These are phyloP conservation scores for Acanthaster planci DNA, from an alignment of 35 echinoderm and acorn worm species.

Conservation along the genomic window DNA sequence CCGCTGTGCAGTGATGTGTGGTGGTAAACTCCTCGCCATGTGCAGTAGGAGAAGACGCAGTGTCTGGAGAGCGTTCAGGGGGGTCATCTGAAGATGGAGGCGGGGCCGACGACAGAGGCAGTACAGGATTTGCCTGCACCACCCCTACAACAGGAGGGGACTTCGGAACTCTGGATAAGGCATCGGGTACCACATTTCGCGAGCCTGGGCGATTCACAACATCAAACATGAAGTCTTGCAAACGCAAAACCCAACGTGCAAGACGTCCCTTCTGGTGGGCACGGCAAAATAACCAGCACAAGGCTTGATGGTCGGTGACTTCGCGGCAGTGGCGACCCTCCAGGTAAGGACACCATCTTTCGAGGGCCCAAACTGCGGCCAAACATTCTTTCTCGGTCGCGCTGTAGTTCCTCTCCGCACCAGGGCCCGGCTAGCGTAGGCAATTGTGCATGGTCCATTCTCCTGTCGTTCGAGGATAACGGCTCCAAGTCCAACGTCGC, in stretches of 20 bases:
- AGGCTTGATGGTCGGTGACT: slow-evolving; percentile 43
- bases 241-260: slow-evolving; percentile 21
- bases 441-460: slow-evolving; percentile 2
- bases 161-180: slow-evolving; percentile 29
- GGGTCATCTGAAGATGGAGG: too few species aligned
- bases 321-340: slow-evolving; percentile 18
- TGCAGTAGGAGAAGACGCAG: not conserved
- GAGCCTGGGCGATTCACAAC: slow-evolving; percentile 20
- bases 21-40: too few species aligned
- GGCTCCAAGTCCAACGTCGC: too few species aligned
- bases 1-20: not conserved
- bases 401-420: too few species aligned
- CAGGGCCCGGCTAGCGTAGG: slow-evolving; percentile 22
- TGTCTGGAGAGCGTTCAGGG: too few species aligned
- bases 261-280: not conserved
- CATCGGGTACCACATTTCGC: slow-evolving; percentile 31
- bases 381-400: too few species aligned
- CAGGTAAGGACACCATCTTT: slow-evolving; percentile 39
- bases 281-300: slow-evolving; percentile 31
- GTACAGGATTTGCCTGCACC: too few species aligned
- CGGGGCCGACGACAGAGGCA: too few species aligned
- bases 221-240: slow-evolving; percentile 31
- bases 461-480: slow-evolving; percentile 17
- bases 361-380: slow-evolving; percentile 35
- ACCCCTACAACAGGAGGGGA: not conserved